A percentile compares a stretch with the other conserved stretches of the same genome.
phyloP scores from a whole-genome alignment of 2,888 invertebrate species.

The Yponomeuta malinellus region DNA sequence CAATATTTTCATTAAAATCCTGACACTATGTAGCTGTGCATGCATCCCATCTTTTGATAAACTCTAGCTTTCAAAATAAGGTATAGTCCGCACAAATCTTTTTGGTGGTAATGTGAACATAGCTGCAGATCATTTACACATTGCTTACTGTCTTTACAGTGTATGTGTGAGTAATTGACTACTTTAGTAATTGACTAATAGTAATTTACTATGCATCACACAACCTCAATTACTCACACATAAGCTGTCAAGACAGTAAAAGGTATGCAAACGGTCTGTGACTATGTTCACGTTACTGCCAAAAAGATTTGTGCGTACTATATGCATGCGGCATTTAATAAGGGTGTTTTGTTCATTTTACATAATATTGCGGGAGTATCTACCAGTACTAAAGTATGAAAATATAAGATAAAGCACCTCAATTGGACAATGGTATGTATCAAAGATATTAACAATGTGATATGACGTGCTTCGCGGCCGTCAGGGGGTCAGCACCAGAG shows the following conservation, averaged over 20 bases:
- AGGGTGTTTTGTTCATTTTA: slow-evolving; percentile 48
- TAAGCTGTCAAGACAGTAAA: too few species aligned
- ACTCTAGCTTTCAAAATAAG: slow-evolving; percentile 45
- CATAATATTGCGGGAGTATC: slow-evolving; percentile 70
- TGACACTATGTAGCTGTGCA: slow-evolving; percentile 32
- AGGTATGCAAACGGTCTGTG: too few species aligned
- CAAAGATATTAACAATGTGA: slow-evolving; percentile 76
- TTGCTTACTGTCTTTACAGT: too few species aligned
- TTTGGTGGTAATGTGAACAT: too few species aligned
- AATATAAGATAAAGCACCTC: slow-evolving; percentile 77
- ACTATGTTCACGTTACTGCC: too few species aligned
- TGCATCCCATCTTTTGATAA: slow-evolving; percentile 39
- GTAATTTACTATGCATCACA: too few species aligned
- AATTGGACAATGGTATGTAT: slow-evolving; percentile 77
- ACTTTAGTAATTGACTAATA: too few species aligned
- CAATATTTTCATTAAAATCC: slow-evolving; percentile 41
- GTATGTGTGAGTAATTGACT: too few species aligned
- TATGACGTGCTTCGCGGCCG: slow-evolving; percentile 68
- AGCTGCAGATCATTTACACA: too few species aligned
- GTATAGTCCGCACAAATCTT: slow-evolving; percentile 20
- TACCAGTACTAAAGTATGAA: slow-evolving; percentile 77
- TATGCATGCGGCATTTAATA: slow-evolving; percentile 42
- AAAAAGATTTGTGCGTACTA: too few species aligned
- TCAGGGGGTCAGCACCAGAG: slow-evolving; percentile 29
- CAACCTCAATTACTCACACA: too few species aligned